Percentiles rank a stretch among this genome's conserved stretches.
Evolutionary conservation across 2,888 invertebrate species (phyloP).

Genomic region (Cetonia aurata): DNA sequence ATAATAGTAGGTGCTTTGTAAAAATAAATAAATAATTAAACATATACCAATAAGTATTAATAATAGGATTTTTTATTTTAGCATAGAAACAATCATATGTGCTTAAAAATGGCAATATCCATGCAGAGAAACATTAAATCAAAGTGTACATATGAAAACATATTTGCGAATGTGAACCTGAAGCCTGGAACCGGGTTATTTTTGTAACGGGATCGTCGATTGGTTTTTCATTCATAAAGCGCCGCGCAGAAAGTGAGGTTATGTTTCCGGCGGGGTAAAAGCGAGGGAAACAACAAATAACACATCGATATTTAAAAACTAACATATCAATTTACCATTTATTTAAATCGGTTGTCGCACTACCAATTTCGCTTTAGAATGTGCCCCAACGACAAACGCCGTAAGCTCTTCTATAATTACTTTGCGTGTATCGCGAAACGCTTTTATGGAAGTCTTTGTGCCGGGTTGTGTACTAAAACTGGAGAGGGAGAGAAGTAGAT

Average conservation of each 20-base stretch:
- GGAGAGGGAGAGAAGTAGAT: slow-evolving; percentile 62
- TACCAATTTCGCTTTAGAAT: slow-evolving; percentile 21
- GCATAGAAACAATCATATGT: background rate
- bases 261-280: slow-evolving; percentile 45
- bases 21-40: too few species aligned
- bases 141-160: background rate
- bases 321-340: slow-evolving; percentile 48
- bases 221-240: slow-evolving; percentile 43
- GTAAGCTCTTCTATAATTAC: slow-evolving; percentile 48
- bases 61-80: background rate
- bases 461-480: slow-evolving; percentile 51
- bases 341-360: slow-evolving; percentile 25
- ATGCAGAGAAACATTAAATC: slow-evolving; percentile 17
- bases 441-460: slow-evolving; percentile 51
- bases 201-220: slow-evolving; percentile 19
- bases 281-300: slow-evolving; percentile 44
- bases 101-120: background rate
- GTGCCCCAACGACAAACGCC: slow-evolving; percentile 21
- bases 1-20: background rate
- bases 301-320: slow-evolving; percentile 46
- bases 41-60: background rate
- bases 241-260: slow-evolving; percentile 50
- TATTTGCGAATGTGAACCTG: slow-evolving; percentile 6
- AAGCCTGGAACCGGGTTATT: slow-evolving; percentile 28
- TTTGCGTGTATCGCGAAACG: slow-evolving; percentile 40